Percentiles rank a stretch among this genome's conserved stretches.
Evolutionary conservation across 2,113 vertebrate genomes (phyloP).

Genomic region (Telmatochromis brachygnathus): DNA sequence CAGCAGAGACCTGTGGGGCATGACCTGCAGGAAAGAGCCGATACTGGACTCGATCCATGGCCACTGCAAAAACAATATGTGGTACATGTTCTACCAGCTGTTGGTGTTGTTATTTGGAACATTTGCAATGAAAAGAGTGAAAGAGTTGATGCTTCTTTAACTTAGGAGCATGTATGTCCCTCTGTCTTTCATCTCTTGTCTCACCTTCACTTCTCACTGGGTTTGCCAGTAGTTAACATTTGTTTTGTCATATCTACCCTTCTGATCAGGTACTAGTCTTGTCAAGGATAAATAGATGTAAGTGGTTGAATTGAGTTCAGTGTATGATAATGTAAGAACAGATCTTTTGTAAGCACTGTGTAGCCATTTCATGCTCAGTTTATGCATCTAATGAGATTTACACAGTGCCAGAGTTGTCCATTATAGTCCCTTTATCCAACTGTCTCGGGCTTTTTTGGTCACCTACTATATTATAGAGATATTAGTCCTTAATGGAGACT

Average conservation of each 20-base stretch:
- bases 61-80: neutral
- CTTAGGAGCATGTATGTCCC: neutral
- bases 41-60: neutral
- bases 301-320: neutral
- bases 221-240: neutral
- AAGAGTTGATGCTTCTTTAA: neutral
- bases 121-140: neutral
- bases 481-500: neutral
- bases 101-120: neutral
- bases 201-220: neutral
- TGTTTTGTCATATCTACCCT: neutral
- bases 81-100: neutral
- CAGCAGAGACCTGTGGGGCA: fast-evolving
- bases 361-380: neutral
- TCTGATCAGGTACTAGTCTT: neutral
- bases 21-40: neutral
- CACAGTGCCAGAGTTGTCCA: neutral
- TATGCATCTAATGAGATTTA: neutral
- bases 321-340: neutral
- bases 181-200: neutral
- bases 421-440: neutral
- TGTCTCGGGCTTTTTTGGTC: neutral
- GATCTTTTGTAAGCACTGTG: neutral
- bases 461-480: neutral
- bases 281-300: neutral